phyloP scores from a whole-genome alignment of 2,113 vertebrate species.

The Corythoichthys haematopterus region DNA sequence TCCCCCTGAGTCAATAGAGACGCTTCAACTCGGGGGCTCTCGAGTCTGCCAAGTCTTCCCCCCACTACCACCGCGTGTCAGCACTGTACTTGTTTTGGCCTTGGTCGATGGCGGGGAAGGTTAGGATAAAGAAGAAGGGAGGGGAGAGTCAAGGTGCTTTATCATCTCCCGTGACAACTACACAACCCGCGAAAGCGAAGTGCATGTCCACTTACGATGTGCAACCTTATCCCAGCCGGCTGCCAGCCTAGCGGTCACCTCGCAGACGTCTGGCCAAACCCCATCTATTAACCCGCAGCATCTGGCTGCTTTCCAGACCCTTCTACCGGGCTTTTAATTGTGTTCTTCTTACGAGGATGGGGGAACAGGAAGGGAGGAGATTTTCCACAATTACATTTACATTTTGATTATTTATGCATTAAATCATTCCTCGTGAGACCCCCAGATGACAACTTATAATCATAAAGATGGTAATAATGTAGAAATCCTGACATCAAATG shows the following conservation, averaged over 20 bases:
- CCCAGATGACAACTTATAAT: not conserved
- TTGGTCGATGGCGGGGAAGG: slow-evolving; percentile 35
- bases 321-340: slow-evolving; percentile 52
- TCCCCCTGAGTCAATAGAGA: slow-evolving; percentile 47
- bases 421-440: slow-evolving; percentile 23
- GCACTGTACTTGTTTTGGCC: slow-evolving; percentile 24
- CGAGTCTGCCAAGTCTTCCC: slow-evolving; percentile 26
- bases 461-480: not conserved
- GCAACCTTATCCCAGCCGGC: slow-evolving; percentile 57
- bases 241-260: slow-evolving; percentile 70
- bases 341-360: slow-evolving; percentile 15
- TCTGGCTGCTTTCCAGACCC: slow-evolving; percentile 61
- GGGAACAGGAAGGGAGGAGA: not conserved
- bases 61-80: slow-evolving; percentile 23
- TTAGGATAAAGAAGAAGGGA: slow-evolving; percentile 49
- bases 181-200: slow-evolving; percentile 50
- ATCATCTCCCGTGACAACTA: slow-evolving; percentile 68
- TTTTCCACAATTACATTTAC: slow-evolving; percentile 39
- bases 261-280: slow-evolving; percentile 67
- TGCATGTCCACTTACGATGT: slow-evolving; percentile 64
- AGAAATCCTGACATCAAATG: slow-evolving; percentile 10
- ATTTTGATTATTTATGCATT: slow-evolving; percentile 43
- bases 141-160: slow-evolving; percentile 61
- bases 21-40: slow-evolving; percentile 28
- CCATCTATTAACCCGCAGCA: slow-evolving; percentile 63